Base-by-base conservation (phyloP, 23 tunicate species). In the Aplidium turbinatum region DNA sequence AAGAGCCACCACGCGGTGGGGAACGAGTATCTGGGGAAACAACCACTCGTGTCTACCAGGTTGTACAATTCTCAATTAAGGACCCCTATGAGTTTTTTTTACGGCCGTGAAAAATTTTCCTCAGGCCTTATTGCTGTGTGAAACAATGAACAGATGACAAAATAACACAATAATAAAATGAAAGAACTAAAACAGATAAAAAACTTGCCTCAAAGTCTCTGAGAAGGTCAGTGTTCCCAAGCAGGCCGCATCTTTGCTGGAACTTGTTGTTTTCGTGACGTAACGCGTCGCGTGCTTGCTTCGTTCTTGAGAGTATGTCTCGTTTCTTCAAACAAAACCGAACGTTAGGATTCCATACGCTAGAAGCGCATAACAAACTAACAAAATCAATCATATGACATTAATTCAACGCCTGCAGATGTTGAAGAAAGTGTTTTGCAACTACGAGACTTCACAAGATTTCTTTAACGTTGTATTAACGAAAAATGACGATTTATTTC, bases 201-300 rank as follows among this genome's bases (percentile, higher is more conserved):
- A n/a, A 31, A 7, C 73, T 38, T 1, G 75, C 97, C 78, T 84
- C 97, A 74, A 79, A 91, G 54, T 91, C 97, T 45, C 84, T 39
- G 30, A 91, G 77, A 9, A 91, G 72, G 58, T 78, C 79, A 6
- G 68, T 42, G 58, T 80, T 84, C 21, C 97, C 97, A 18, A 91
- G 70, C 66, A 91, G 42, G 2, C 97, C 97, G 31, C 77, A 84
- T 67, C 75, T 84, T 40, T 79, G 97, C 33, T 73, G 82, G 28
- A 91, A 75, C 52, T 84, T 84, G 31, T 40, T 57, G 74, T 91
- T 91, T 60, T 84, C 97, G 32, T 80, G 82, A 62, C 97, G 90
- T 57, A 91, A 51, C 3, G 70, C 79, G 51, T 91, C 97, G 34
- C 97, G 82, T 61, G 91, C 78, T 60, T 81, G 90, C 66, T 91